phyloP scores from a whole-genome alignment of 53 echinoderm and acorn worm genomes.

The Echinarachnius parma region DNA sequence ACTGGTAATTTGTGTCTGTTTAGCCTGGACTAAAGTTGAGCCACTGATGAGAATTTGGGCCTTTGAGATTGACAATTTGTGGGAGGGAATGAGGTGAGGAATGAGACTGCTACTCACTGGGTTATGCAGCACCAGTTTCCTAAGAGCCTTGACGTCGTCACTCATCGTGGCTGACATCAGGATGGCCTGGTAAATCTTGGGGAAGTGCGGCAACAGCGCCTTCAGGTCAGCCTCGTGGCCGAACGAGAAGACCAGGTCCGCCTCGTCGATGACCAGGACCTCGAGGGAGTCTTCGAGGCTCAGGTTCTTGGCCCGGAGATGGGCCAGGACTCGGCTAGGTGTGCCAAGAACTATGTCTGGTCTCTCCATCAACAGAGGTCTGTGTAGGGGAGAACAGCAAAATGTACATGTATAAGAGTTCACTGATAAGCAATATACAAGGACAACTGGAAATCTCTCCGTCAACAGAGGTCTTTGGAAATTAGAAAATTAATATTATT shows the following conservation, averaged over 20 bases:
- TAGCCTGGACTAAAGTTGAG: too few relatives aligned
- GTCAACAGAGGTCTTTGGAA: too few relatives aligned
- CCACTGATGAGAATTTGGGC: too few relatives aligned
- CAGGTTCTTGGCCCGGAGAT: constrained; percentile 84
- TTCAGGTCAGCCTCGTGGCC: constrained; percentile 84
- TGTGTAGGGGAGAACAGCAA: constrained; percentile 8
- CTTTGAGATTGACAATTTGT: too few relatives aligned
- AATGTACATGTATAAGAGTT: too few relatives aligned
- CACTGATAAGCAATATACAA: too few relatives aligned
- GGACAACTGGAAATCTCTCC: too few relatives aligned
- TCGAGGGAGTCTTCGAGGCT: constrained; percentile 69
- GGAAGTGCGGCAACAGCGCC: constrained; percentile 64
- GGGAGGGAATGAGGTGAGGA: too few relatives aligned
- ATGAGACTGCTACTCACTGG: constrained; percentile 54
- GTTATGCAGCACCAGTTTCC: constrained; percentile 92
- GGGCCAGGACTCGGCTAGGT: constrained; percentile 84
- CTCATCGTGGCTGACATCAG: constrained; percentile 96
- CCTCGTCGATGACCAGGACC: constrained; percentile 92
- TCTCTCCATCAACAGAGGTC: constrained; percentile 87
- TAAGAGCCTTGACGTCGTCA: constrained; percentile 79
- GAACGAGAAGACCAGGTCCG: constrained; percentile 94
- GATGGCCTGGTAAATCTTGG: constrained; percentile 93
- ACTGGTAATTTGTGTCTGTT: too few relatives aligned
- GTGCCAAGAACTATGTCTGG: constrained; percentile 94
- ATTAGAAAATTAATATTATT: too few relatives aligned